Conservation (phyloP, 2,113 vertebrate genomes). For the Alligator sinensis region DNA sequence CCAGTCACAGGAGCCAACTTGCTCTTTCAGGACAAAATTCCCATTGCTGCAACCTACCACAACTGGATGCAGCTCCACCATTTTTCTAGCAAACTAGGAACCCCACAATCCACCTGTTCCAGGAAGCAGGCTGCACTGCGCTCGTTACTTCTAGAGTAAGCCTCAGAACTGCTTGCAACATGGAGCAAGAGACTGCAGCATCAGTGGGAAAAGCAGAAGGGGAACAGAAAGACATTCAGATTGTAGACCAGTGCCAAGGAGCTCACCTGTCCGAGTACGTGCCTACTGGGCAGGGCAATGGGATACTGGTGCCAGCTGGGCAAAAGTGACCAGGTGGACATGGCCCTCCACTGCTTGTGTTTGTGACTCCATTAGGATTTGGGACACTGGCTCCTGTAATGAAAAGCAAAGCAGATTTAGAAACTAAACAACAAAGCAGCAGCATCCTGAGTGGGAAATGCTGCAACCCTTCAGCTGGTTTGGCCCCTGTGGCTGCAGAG, state of each 20-base stretch:
- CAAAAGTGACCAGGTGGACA: constrained; percentile 91
- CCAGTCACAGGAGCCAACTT: not conserved
- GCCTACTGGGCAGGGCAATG: constrained; percentile 86
- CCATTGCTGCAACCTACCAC: not conserved
- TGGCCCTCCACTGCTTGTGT: constrained; percentile 82
- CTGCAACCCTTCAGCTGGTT: rapidly evolving
- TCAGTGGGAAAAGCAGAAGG: not conserved
- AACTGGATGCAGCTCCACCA: not conserved
- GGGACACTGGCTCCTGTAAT: constrained; percentile 63
- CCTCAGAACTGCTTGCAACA: not conserved
- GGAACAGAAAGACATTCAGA: not conserved
- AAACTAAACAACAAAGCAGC: no score
- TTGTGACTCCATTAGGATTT: constrained; percentile 80
- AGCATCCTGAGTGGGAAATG: not conserved
- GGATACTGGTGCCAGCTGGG: constrained; percentile 84
- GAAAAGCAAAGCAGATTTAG: not conserved
- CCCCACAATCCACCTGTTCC: not conserved
- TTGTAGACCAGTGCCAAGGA: not conserved
- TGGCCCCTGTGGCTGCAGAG: not conserved
- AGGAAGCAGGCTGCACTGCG: not conserved
- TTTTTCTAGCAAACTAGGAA: not conserved
- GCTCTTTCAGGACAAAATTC: not conserved
- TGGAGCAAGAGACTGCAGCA: not conserved
- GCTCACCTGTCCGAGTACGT: constrained; percentile 89
- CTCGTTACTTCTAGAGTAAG: not conserved